Evolutionary conservation across 2,113 vertebrate genomes (phyloP), one percentile per base, ranked within the genome.

Genomic region (Cichladusa arquata): DNA sequence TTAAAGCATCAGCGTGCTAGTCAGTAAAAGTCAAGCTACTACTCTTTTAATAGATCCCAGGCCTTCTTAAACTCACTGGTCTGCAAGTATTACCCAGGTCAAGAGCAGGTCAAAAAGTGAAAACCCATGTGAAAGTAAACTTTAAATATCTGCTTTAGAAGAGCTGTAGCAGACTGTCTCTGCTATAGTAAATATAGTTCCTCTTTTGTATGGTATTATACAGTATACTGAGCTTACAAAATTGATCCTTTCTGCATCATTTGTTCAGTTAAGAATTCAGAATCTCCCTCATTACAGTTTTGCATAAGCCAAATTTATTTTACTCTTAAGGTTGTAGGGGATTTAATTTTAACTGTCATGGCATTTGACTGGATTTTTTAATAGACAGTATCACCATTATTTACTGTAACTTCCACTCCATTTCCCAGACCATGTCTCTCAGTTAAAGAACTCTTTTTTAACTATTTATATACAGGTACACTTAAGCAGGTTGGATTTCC

Each of bases 1-100:
- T 98, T 99, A 98, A 99, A 98, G 96, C 98, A 98, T 98, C 98
- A 97, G 98, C 62, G 76, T 97, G 98, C 98, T 98, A 98, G 98
- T 98, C 98, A 97, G 98, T 98, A 98, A 97, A 98, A 98, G 97
- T 98, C 96, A 98, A 97, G 98, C 98, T 98, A 98, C 98, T 98
- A 98, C 95, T 97, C 97, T 98, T 98, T 97, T 99, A 99, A 99
- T 99, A 98, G 97, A 98, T 99, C 98, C 98, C 99, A 99, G 99
- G 98, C 98, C 98, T 96, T 97, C 96, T 97, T 97, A 97, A 97
- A 98, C 98, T 98, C 97, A 97, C 97, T 97, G 98, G 98, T 98
- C 98, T 98, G 98, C 96, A 98, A 98, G 97, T 97, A 97, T 97
- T 97, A 97, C 96, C 65, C 96, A 98, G 98, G 98, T 98, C 98